Base-by-base conservation (phyloP, 2,888 invertebrate genomes). In the Synanthedon tipuliformis region DNA sequence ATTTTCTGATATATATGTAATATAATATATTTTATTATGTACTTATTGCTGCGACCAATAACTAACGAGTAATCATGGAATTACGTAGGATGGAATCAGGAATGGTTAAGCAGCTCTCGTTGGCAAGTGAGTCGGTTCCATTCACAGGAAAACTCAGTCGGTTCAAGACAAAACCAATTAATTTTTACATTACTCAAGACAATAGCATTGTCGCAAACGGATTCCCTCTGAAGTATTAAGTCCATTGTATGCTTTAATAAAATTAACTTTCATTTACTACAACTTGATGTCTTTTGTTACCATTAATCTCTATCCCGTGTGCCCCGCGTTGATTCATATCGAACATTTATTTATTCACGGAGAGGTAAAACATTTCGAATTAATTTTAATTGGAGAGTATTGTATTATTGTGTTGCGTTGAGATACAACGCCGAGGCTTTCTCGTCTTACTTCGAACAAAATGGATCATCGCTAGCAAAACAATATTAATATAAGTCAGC, bases 181-280 rank as follows among this genome's bases (percentile, higher is more conserved):
- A 66, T 66, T 15, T 16, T 65, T 65, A 68, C 65, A 66, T 60
- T 65, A 60, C 61, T 60, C 55, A 55, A 66, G 61, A 71, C 63
- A 71, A 65, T 66, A 58, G 62, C 65, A 61, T 56, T 54, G 54
- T 56, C 60, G 58, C 59, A 11, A 15, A 49, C 16, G 16, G 18
- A 27, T 8, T 60, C 59, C 56, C 54, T 55, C 58, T 59, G 56
- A 56, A 63, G 62, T 61, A 62, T 62, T 60, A 57, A 56, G 56
- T 58, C 60, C 61, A 63, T 60, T 68, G 62, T 61, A 57, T 65
- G 60, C 54, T 60, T 59, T 59, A 61, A 62, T 63, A 61, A 65
- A 64, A 63, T 63, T 65, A 67, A 68, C 64, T 68, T 66, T 60
- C 61, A 65, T 65, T 66, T 62, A 62, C 59, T 58, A 61, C 57